phyloP scores from a whole-genome alignment of 2,888 invertebrate species.

The Lobophora halterata region DNA sequence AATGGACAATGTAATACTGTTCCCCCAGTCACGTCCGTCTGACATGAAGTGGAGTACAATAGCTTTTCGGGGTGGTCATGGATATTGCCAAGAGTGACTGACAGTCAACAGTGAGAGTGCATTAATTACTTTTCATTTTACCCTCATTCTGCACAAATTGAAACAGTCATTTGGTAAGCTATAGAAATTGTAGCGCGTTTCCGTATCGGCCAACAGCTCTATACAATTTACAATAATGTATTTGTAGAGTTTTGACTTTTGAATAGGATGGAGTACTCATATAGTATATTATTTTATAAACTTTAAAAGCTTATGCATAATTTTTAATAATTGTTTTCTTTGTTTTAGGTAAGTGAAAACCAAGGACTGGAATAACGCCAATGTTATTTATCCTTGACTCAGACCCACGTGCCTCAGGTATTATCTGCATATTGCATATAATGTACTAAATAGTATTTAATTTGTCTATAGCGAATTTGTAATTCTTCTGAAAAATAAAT shows the following conservation, averaged over 20 bases:
- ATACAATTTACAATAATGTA: no score
- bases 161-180: slow-evolving; percentile 20
- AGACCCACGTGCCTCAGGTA: slow-evolving; percentile 45
- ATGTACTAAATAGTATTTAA: no score
- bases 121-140: slow-evolving; percentile 54
- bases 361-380: slow-evolving; percentile 32
- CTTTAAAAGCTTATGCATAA: slow-evolving; percentile 25
- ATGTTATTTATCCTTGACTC: slow-evolving; percentile 41
- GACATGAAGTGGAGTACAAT: slow-evolving; percentile 66
- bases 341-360: slow-evolving; percentile 69
- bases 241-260: no score
- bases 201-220: no score
- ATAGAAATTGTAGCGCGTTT: background rate
- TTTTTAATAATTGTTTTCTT: slow-evolving; percentile 39
- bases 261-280: no score
- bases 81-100: no score
- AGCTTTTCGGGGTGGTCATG: slow-evolving; percentile 59
- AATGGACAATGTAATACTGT: slow-evolving; percentile 54
- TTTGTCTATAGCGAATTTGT: no score
- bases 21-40: slow-evolving; percentile 59
- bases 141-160: slow-evolving; percentile 15
- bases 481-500: no score
- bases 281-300: no score
- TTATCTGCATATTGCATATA: slow-evolving; percentile 47
- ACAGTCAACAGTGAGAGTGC: slow-evolving; percentile 50